These are phyloP conservation scores for Drosophila mimetica DNA, from an alignment of 2,888 invertebrate genomes.

Conservation along the genomic window DNA sequence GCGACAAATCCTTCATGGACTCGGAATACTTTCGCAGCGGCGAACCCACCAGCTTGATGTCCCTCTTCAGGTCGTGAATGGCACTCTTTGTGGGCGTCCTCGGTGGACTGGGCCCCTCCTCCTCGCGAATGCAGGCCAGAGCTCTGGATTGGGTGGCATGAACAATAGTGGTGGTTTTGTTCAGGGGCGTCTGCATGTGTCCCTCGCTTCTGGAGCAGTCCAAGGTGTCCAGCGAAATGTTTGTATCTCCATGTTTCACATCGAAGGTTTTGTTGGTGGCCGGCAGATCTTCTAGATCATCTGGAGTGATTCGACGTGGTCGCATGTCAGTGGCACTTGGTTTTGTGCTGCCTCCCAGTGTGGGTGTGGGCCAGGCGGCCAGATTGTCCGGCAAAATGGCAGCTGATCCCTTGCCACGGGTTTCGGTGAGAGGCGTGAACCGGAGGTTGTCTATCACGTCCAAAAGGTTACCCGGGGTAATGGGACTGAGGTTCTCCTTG, in stretches of 20 bases:
- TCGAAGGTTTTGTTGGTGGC: constrained; percentile 82
- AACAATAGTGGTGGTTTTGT: constrained; percentile 78
- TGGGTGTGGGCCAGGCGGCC: constrained; percentile 81
- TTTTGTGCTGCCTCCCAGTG: constrained; percentile 6
- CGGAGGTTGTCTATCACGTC: constrained; percentile 81
- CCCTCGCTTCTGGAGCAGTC: constrained; percentile 55
- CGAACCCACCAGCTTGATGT: constrained; percentile 81
- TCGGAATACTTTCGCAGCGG: constrained; percentile 83
- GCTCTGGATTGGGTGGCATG: constrained; percentile 64
- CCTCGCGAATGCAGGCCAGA: constrained; percentile 81
- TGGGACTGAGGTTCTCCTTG: constrained; percentile 85
- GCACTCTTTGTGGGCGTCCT: constrained; percentile 22
- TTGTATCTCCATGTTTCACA: constrained; percentile 63
- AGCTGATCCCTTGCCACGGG: neutral
- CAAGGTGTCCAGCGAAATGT: constrained; percentile 63
- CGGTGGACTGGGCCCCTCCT: constrained; percentile 64
- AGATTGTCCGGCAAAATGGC: constrained; percentile 71
- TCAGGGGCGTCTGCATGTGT: constrained; percentile 54
- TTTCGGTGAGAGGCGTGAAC: constrained; percentile 81
- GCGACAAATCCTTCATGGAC: constrained; percentile 83
- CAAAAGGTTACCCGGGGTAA: constrained; percentile 80
- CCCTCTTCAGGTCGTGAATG: constrained; percentile 73
- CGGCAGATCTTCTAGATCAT: constrained; percentile 57
- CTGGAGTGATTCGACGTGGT: constrained; percentile 73
- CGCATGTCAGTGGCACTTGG: constrained; percentile 53